Evolutionary conservation across 1,140 invertebrate genomes (phyloP), one percentile per base, ranked within the genome.

Genomic region (Cecropterus lyciades): DNA sequence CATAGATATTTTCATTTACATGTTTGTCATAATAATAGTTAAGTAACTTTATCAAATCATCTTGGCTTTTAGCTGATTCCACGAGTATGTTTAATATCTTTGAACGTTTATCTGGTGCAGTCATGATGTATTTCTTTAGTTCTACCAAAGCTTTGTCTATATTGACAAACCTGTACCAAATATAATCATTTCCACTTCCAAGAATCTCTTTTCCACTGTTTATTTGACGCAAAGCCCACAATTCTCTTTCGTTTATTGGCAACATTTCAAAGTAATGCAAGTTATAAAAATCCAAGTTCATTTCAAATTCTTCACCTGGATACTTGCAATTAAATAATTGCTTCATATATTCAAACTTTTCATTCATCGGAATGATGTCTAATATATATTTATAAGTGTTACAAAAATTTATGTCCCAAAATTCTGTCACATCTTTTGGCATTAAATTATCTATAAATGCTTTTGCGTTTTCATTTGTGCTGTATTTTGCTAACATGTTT

Each of bases 11-110:
- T 70, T 87, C 86, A 69, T 87, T 87, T 3, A 76, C 55, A 72
- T 82, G 79, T 67, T 79, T 76, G 3, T 85, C 68, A 60, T 80
- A 80, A 69, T 79, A 89, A 71, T 89, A 85, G 37, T 64, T 65
- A 0, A 86, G 69, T 2, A 86, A 37, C 11, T 46, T 77, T 63
- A 74, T 71, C 16, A 86, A 59, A 33, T 89, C 75, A 6, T 51
- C 30, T 55, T 85, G 62, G 55, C 62, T 75, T 65, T 70, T 80
- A 17, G 73, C 73, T 5, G 82, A 75, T 16, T 79, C 42, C n/a
- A 86, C 49, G 42, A 89, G 72, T 57, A 75, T 59, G 1, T 74
- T 55, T 5, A 81, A 15, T 24, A 86, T 77, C 14, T 78, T 64
- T 10, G 49, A 45, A 48, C 84, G 67, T 60, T 59, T 76, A 42